phyloP scores from a whole-genome alignment of 2,797 vertebrate species.

The Myripristis jacobus region DNA sequence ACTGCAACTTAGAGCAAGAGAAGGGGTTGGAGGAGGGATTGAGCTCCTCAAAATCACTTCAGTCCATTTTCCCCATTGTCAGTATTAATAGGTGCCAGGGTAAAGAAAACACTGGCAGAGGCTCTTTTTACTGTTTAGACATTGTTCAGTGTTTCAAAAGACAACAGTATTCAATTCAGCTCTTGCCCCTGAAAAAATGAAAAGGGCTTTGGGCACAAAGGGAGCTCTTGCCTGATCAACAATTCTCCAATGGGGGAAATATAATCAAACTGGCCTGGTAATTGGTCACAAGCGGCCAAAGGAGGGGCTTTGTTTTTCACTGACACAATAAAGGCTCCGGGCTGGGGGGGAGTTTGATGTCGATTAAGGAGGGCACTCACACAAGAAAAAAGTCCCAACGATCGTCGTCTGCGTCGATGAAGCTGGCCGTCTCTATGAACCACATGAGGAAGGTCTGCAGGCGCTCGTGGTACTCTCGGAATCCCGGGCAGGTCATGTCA shows the following conservation, averaged over 20 bases:
- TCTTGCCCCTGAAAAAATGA: slow-evolving; percentile 93
- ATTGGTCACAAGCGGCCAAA: slow-evolving; percentile 90
- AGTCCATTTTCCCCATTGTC: slow-evolving; percentile 99
- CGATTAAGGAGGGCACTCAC: slow-evolving; percentile 96
- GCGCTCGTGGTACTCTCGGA: slow-evolving; percentile 96
- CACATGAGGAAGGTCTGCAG: slow-evolving; percentile 99
- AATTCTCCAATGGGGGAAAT: slow-evolving; percentile 94
- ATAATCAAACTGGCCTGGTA: slow-evolving; percentile 98
- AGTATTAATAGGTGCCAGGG: slow-evolving; percentile 98
- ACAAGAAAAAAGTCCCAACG: slow-evolving; percentile 99
- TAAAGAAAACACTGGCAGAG: slow-evolving; percentile 99
- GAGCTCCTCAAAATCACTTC: slow-evolving; percentile 99
- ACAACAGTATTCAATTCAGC: slow-evolving; percentile 99
- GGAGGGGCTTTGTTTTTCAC: slow-evolving; percentile 89
- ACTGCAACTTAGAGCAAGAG: slow-evolving; percentile 95
- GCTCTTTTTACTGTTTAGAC: slow-evolving; percentile 99
- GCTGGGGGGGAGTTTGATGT: slow-evolving; percentile 78
- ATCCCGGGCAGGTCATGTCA: slow-evolving; percentile 92
- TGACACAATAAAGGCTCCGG: slow-evolving; percentile 83
- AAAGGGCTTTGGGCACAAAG: slow-evolving; percentile 85
- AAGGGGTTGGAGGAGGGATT: slow-evolving; percentile 87
- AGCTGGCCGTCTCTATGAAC: slow-evolving; percentile 99
- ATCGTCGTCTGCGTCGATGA: slow-evolving; percentile 98
- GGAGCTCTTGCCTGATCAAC: slow-evolving; percentile 97
- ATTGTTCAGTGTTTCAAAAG: slow-evolving; percentile 98